phyloP scores from a whole-genome alignment of 2,888 invertebrate species.

The Tetranychus piercei region DNA sequence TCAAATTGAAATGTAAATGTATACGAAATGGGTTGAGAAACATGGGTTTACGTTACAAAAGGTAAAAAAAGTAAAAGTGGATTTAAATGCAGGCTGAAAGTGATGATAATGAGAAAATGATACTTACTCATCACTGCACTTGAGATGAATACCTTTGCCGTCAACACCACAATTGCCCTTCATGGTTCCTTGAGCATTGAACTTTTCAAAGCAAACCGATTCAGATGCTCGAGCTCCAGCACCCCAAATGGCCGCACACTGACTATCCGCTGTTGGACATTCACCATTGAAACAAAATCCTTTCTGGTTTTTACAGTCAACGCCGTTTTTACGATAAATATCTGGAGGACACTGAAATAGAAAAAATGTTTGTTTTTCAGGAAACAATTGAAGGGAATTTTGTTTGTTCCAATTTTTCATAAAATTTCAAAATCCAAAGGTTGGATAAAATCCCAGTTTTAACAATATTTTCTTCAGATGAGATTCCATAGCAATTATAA shows the following conservation, averaged over 20 bases:
- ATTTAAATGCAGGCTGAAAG: too few species aligned
- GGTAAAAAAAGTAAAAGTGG: too few species aligned
- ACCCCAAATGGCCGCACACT: slow-evolving; percentile 82
- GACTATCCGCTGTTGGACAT: slow-evolving; percentile 66
- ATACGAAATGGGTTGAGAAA: too few species aligned
- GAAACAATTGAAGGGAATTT: neutral
- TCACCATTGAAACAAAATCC: slow-evolving; percentile 80
- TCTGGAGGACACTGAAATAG: slow-evolving; percentile 58
- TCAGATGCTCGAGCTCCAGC: slow-evolving; percentile 41
- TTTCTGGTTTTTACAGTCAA: slow-evolving; percentile 50
- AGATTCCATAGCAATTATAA: too few species aligned
- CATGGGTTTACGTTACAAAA: too few species aligned
- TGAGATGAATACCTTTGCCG: slow-evolving; percentile 52
- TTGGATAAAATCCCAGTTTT: too few species aligned
- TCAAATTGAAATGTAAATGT: too few species aligned
- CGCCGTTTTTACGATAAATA: slow-evolving; percentile 78
- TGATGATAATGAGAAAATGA: neutral
- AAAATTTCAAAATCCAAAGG: too few species aligned
- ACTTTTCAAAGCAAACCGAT: slow-evolving; percentile 64
- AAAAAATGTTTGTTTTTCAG: neutral
- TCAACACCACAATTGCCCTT: slow-evolving; percentile 88
- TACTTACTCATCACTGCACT: slow-evolving; percentile 65
- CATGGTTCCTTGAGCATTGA: slow-evolving; percentile 82
- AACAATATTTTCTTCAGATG: too few species aligned
- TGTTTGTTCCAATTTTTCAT: too few species aligned